Evolutionary conservation across 2,888 invertebrate genomes (phyloP).

Genomic region (Leptopilina syphax): DNA sequence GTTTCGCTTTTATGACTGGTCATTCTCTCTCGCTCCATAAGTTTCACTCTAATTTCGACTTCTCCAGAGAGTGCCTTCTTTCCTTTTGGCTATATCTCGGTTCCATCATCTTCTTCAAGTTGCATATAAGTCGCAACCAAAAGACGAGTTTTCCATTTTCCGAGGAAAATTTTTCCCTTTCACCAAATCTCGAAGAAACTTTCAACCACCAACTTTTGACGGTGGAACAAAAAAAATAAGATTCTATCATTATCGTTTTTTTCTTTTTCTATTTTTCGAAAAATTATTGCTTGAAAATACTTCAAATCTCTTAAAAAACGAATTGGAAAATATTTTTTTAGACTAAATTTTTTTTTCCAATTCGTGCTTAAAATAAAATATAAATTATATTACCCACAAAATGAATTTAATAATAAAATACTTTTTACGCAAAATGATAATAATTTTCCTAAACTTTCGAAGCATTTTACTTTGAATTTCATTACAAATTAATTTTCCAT

Average conservation of each 20-base stretch:
- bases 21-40: constrained; percentile 53
- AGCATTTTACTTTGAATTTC: too few relatives aligned
- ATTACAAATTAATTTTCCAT: too few relatives aligned
- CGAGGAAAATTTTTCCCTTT: not conserved
- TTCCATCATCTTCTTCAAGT: constrained; percentile 25
- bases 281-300: not conserved
- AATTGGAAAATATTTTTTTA: not conserved
- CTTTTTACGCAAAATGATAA: too few relatives aligned
- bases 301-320: not conserved
- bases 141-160: constrained; percentile 7
- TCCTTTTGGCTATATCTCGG: constrained; percentile 35
- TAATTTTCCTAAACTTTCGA: too few relatives aligned
- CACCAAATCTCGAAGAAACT: not conserved
- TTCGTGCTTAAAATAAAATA: too few relatives aligned
- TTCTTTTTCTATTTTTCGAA: not conserved
- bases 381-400: too few relatives aligned
- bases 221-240: not conserved
- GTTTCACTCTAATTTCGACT: constrained; percentile 56
- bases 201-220: not conserved
- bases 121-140: constrained; percentile 8
- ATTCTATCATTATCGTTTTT: not conserved
- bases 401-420: too few relatives aligned
- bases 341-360: too few relatives aligned
- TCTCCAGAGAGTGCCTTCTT: constrained; percentile 40
- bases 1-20: constrained; percentile 53